phyloP scores from a whole-genome alignment of 2,113 vertebrate genomes.

The Antechinus stuartii region DNA sequence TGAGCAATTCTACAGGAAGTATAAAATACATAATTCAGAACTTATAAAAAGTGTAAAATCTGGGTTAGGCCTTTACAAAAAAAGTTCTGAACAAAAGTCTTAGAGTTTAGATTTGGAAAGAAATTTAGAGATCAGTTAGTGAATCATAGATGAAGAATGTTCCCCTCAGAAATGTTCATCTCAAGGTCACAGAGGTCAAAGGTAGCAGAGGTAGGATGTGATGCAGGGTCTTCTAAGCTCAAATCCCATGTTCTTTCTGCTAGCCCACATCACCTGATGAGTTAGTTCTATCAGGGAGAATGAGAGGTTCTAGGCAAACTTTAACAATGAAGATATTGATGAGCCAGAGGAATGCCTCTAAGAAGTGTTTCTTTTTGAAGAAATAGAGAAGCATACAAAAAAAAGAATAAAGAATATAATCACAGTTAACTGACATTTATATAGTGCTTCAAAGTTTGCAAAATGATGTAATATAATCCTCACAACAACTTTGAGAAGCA shows the following conservation, averaged over 20 bases:
- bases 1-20: background rate
- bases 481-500: background rate
- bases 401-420: no score
- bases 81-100: background rate
- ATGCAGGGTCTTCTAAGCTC: background rate
- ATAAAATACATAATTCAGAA: background rate
- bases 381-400: background rate
- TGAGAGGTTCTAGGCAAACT: background rate
- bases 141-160: background rate
- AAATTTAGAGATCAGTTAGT: background rate
- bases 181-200: background rate
- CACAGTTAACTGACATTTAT: background rate
- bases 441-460: background rate
- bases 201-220: background rate
- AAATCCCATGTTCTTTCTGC: background rate
- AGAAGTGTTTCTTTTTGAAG: background rate
- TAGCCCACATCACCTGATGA: background rate
- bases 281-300: background rate
- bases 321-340: background rate
- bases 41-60: background rate
- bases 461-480: background rate
- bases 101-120: background rate
- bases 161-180: background rate
- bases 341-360: background rate
- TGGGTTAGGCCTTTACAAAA: no score